A percentile compares a stretch with the other conserved stretches of the same genome.
These are phyloP conservation scores for Pseudeuparius sepicola DNA, from an alignment of 2,888 invertebrate species.

Conservation along the genomic window DNA sequence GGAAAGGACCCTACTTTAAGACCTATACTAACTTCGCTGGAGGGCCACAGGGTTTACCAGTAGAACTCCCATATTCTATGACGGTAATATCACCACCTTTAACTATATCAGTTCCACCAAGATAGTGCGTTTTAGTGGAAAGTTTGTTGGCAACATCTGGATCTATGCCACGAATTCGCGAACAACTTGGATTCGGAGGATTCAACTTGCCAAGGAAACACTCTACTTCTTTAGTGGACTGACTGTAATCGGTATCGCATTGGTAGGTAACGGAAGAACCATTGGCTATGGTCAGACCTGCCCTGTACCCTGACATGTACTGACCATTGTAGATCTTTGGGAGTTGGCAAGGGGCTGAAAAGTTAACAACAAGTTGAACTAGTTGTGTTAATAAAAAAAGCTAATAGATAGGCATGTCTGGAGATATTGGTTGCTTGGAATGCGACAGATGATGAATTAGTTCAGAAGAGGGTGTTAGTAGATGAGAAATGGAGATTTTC, in stretches of 20 bases:
- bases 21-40: slow-evolving; percentile 52
- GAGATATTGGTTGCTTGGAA: no score
- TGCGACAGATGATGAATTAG: no score
- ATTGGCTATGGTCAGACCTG: slow-evolving; percentile 72
- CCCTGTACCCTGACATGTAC: slow-evolving; percentile 68
- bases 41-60: slow-evolving; percentile 48
- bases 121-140: slow-evolving; percentile 33
- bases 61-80: slow-evolving; percentile 39
- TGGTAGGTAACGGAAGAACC: slow-evolving; percentile 68
- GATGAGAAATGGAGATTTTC: no score
- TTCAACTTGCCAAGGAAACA: slow-evolving; percentile 46
- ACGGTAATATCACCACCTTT: slow-evolving; percentile 50
- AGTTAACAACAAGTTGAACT: slow-evolving; percentile 7
- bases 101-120: slow-evolving; percentile 39
- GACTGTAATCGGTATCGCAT: slow-evolving; percentile 47
- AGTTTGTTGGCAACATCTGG: slow-evolving; percentile 20
- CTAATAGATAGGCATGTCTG: no score
- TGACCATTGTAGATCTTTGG: slow-evolving; percentile 57
- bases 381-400: background rate
- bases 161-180: slow-evolving; percentile 37
- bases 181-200: slow-evolving; percentile 46
- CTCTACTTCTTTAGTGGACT: slow-evolving; percentile 50
- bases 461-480: no score
- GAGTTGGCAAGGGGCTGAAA: slow-evolving; percentile 56
- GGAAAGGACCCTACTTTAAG: background rate